Conservation (phyloP, 2,888 invertebrate species). For the Lasius fuliginosus region DNA sequence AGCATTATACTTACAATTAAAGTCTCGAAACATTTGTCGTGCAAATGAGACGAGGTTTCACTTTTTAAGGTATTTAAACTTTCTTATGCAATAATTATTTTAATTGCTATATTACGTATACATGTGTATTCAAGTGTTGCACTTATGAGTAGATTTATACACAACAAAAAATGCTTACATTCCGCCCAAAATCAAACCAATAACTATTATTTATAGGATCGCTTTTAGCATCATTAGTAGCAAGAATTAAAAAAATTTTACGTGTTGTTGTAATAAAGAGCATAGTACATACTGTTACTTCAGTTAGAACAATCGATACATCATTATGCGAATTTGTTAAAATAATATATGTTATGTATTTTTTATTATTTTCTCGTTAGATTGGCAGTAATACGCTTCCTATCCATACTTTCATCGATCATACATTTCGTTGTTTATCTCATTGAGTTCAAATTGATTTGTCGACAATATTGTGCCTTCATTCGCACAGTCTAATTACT, state of each 20-base stretch:
- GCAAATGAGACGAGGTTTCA: not conserved
- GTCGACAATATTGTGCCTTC: constrained; percentile 45
- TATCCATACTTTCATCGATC: not conserved
- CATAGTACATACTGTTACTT: constrained; percentile 6
- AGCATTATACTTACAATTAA: not conserved
- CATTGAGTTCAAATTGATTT: constrained; percentile 3
- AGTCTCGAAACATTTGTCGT: constrained; percentile 5
- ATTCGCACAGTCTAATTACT: constrained; percentile 37
- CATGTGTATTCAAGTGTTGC: not conserved
- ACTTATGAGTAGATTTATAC: constrained; percentile 14
- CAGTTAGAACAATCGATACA: not conserved
- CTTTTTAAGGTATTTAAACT: not conserved
- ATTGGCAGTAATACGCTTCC: constrained; percentile 14
- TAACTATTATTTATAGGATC: constrained; percentile 23
- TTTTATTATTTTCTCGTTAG: not conserved
- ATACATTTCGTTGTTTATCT: constrained; percentile 17
- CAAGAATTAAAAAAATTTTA: constrained; percentile 3
- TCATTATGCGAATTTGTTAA: not conserved
- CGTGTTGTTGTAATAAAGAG: not conserved
- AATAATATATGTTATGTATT: not conserved
- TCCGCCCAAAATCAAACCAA: constrained; percentile 3
- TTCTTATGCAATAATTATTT: not conserved
- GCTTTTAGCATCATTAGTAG: not conserved
- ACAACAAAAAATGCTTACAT: not conserved
- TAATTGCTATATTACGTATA: not conserved